A percentile compares a stretch with the other conserved stretches of the same genome.
These are phyloP conservation scores for Chromoteleia sp. DNA, from an alignment of 2,888 invertebrate species.

Conservation along the genomic window DNA sequence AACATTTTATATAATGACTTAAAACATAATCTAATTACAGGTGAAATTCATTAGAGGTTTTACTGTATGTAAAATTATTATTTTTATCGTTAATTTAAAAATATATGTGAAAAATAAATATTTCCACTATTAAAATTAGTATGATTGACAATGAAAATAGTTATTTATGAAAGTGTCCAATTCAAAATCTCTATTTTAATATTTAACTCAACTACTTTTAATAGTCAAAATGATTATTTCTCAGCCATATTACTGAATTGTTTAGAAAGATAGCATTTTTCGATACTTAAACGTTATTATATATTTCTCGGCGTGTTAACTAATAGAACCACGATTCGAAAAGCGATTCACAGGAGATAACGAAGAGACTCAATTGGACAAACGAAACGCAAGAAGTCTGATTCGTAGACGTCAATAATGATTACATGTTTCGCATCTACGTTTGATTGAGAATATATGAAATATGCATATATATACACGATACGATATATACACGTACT, in stretches of 20 bases:
- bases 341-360: conserved; percentile 19
- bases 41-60: too few species aligned
- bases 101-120: too few species aligned
- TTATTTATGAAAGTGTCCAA: too few species aligned
- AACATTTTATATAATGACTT: too few species aligned
- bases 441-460: conserved; percentile 74
- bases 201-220: not conserved
- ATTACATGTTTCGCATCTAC: conserved; percentile 63
- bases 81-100: too few species aligned
- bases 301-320: not conserved
- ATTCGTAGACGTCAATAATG: conserved; percentile 17
- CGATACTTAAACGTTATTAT: not conserved
- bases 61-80: too few species aligned
- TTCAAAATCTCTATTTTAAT: too few species aligned
- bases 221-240: not conserved
- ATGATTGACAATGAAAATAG: too few species aligned
- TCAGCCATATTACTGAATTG: too few species aligned
- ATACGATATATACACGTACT: conserved; percentile 79
- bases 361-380: conserved; percentile 9
- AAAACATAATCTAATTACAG: too few species aligned
- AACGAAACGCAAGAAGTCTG: conserved; percentile 27
- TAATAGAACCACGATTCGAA: conserved; percentile 6
- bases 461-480: conserved; percentile 79
- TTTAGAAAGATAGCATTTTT: not conserved
- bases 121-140: too few species aligned